phyloP scores from a whole-genome alignment of 1,140 invertebrate genomes.

The Lepidurus apus region DNA sequence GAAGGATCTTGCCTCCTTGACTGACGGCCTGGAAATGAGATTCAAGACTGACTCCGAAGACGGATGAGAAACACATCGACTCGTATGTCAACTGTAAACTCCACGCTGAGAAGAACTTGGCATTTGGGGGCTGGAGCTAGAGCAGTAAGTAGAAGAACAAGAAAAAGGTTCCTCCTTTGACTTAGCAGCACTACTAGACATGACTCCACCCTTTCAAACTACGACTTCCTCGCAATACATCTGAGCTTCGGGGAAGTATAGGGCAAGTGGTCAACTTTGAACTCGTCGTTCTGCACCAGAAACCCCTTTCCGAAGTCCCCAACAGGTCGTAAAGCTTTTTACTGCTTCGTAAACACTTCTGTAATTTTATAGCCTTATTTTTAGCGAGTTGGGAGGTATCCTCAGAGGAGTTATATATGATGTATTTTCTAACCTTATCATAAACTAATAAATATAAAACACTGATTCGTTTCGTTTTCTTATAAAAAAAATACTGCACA shows the following conservation, averaged over 20 bases:
- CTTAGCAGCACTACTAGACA: background rate
- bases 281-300: background rate
- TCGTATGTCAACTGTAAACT: constrained; percentile 10
- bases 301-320: background rate
- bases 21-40: constrained; percentile 21
- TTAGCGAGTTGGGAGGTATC: background rate
- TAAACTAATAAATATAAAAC: no score
- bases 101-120: background rate
- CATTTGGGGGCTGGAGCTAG: background rate
- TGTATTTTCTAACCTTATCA: background rate
- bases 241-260: background rate
- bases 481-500: no score
- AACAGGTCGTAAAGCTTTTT: constrained; percentile 19
- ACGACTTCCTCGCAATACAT: constrained; percentile 9
- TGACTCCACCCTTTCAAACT: background rate
- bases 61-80: constrained; percentile 21
- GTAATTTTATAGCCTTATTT: constrained; percentile 20
- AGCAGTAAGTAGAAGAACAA: background rate
- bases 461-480: no score
- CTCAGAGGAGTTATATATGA: background rate
- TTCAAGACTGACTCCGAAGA: constrained; percentile 8
- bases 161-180: constrained; percentile 11
- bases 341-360: constrained; percentile 14
- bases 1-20: constrained; percentile 6
- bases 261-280: constrained; percentile 13